phyloP scores from a whole-genome alignment of 2,113 vertebrate species.

The Rhinopomastus cyanomelas region DNA sequence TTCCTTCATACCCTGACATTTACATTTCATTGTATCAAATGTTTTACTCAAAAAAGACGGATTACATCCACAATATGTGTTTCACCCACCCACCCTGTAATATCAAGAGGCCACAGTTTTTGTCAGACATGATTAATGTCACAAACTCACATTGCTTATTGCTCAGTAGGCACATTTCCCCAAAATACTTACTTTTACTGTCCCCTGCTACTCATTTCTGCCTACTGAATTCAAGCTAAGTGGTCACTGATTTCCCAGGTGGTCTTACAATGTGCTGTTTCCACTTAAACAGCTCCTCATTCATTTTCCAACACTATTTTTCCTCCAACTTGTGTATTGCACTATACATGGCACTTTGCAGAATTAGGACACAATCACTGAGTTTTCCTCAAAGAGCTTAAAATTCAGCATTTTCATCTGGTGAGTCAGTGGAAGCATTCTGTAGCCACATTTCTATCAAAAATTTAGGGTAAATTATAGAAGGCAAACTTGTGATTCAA shows the following conservation, averaged over 20 bases:
- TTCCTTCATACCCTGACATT: not conserved
- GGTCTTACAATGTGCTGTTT: conserved; percentile 4
- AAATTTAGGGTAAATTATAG: not conserved
- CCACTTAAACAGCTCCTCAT: not conserved
- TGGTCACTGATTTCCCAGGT: conserved; percentile 24
- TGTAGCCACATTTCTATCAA: not conserved
- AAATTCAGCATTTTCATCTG: conserved; percentile 5
- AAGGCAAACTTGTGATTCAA: not conserved
- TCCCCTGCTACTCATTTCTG: not conserved
- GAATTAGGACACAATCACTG: not conserved
- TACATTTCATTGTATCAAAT: not conserved
- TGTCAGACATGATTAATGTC: conserved; percentile 28
- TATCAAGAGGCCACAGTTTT: not conserved
- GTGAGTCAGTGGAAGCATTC: conserved; percentile 20
- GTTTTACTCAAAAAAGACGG: not conserved
- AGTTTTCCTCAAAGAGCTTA: conserved; percentile 13
- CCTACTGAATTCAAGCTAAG: conserved; percentile 28
- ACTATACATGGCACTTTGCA: not conserved
- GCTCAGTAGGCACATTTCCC: conserved; percentile 10
- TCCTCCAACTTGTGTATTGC: not conserved
- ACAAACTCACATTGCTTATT: not conserved
- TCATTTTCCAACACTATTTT: conserved; percentile 26
- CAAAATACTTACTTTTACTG: not conserved
- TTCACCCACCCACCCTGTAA: not conserved
- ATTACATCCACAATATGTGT: not conserved